A percentile compares a stretch with the other conserved stretches of the same genome.
Conservation (phyloP, 2,888 invertebrate species). For the Liodrosophila aerea region DNA sequence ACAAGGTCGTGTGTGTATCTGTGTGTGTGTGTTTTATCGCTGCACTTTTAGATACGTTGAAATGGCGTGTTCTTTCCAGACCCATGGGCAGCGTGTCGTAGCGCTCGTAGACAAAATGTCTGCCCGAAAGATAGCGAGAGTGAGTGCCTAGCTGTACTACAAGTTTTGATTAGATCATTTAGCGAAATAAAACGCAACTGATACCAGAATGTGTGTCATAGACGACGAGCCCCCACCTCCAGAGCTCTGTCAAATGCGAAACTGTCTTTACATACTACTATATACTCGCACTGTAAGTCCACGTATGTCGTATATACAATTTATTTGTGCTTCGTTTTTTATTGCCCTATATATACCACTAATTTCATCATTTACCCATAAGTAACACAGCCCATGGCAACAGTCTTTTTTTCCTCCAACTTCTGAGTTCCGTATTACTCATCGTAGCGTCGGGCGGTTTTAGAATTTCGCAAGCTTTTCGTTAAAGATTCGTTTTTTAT, state of each 20-base stretch:
- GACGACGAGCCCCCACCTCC: conserved; percentile 24
- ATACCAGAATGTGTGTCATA: conserved; percentile 43
- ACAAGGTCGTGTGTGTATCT: conserved; percentile 67
- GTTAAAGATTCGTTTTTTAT: conserved; percentile 28
- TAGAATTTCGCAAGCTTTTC: conserved; percentile 40
- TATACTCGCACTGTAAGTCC: too few relatives aligned
- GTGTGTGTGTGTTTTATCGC: conserved; percentile 69
- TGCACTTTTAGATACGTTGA: conserved; percentile 68
- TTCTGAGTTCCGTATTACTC: conserved; percentile 26
- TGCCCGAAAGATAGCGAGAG: conserved; percentile 20
- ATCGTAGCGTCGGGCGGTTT: neutral
- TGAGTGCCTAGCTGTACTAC: neutral
- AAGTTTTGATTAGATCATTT: conserved; percentile 60
- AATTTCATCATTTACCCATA: conserved; percentile 37
- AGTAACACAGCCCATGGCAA: conserved; percentile 25
- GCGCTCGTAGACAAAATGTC: conserved; percentile 65
- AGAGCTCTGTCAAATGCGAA: too few relatives aligned
- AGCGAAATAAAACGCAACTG: conserved; percentile 17
- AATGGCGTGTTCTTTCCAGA: conserved; percentile 58
- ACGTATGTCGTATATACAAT: too few relatives aligned
- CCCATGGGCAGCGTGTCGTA: conserved; percentile 44
- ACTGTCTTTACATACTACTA: too few relatives aligned
- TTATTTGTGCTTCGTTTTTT: neutral
- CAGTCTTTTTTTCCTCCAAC: neutral
- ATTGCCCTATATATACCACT: neutral